Evolutionary conservation across 2,888 invertebrate species (phyloP), one percentile per base, ranked within the genome.

Genomic region (Crematogaster levior): DNA sequence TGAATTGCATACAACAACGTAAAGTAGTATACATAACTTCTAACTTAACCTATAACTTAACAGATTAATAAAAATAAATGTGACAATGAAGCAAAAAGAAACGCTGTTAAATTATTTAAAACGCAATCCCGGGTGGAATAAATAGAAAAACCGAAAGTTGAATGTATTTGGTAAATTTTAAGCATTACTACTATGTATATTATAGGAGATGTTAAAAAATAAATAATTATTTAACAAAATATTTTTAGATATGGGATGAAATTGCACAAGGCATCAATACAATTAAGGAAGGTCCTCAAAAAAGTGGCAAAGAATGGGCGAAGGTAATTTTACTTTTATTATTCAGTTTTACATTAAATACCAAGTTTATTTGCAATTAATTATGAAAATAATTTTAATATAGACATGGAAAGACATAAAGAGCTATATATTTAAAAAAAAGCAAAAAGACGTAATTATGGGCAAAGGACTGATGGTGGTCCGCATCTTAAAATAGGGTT

Each of bases 331-430:
- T n/a, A 56, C 10, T 56, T 56, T 56, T 56, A 56, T 56, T 15
- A 56, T 15, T 15, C n/a, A n/a, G n/a, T n/a, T n/a, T n/a, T n/a
- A n/a, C n/a, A n/a, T 56, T 27, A 56, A 27, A 27, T 56, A 56
- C 27, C 15, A 56, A 56, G 27, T 56, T 15, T 56, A 56, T 56
- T 56, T 56, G n/a, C n/a, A n/a, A n/a, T n/a, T n/a, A n/a, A 27
- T 56, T 56, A 56, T 56, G 6, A 56, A 56, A 27, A 2, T 58
- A 30, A 58, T 2, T 15, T 58, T 58, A 6, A 30, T 30, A 30
- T 58, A 58, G 58, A 30, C 58, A 58, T 58, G 58, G 58, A 58
- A 58, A 58, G 58, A 58, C 3, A 58, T 58, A 1, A 58, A 58
- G 12, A 9, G 9, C 1, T 58, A 58, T 0, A 58, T 30, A 6